Evolutionary conservation across 2,888 invertebrate species (phyloP).

Genomic region (Pyrochroa serraticornis): DNA sequence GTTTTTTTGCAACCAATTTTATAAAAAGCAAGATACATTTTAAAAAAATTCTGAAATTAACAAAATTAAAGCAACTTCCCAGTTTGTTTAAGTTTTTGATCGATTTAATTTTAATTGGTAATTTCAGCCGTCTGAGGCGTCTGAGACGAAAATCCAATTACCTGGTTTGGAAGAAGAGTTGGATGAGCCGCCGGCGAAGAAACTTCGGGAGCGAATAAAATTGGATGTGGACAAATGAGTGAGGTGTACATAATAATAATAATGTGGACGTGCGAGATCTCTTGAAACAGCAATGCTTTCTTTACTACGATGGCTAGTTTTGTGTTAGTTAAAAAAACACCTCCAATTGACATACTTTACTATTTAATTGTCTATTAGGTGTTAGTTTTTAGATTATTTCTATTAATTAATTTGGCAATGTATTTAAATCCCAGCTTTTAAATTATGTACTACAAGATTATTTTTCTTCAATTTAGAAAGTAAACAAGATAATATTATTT

Average conservation of each 20-base stretch:
- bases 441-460: slow-evolving; percentile 10
- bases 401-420: slow-evolving; percentile 10
- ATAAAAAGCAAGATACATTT: no score
- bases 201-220: slow-evolving; percentile 53
- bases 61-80: no score
- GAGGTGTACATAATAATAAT: slow-evolving; percentile 30
- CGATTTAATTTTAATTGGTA: slow-evolving; percentile 1
- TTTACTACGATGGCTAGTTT: slow-evolving; percentile 28
- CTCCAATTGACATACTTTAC: no score
- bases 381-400: slow-evolving; percentile 22
- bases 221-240: slow-evolving; percentile 51
- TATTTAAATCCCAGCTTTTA: slow-evolving; percentile 18
- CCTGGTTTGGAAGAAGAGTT: slow-evolving; percentile 68
- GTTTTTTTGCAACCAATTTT: no score
- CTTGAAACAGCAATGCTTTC: slow-evolving; percentile 26
- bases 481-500: slow-evolving; percentile 17
- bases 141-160: slow-evolving; percentile 77
- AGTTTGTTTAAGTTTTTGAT: neutral
- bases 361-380: slow-evolving; percentile 20
- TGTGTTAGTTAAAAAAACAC: slow-evolving; percentile 25
- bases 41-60: no score
- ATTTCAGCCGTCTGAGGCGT: slow-evolving; percentile 77
- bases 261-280: slow-evolving; percentile 32
- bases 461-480: slow-evolving; percentile 7
- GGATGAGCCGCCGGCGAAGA: slow-evolving; percentile 57